phyloP scores from a whole-genome alignment of 2,888 invertebrate genomes.

The Callimorpha dominula region DNA sequence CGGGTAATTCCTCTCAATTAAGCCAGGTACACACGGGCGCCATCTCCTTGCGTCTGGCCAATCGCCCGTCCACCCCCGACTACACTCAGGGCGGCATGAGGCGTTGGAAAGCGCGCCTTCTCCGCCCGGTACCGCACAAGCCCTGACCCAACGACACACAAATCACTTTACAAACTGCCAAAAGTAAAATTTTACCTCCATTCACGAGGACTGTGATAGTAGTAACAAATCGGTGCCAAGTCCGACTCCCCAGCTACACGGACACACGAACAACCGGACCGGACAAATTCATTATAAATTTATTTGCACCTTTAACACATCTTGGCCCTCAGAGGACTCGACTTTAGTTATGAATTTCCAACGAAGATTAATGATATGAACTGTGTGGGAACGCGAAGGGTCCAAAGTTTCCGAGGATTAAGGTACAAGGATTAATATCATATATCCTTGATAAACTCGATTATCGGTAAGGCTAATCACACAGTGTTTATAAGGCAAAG shows the following conservation, averaged over 20 bases:
- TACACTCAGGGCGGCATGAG: no score
- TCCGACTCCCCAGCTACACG: conserved; percentile 18
- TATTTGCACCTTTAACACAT: conserved; percentile 42
- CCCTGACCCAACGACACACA: neutral
- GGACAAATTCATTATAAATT: conserved; percentile 48
- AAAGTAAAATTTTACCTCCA: neutral
- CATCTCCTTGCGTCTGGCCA: no score
- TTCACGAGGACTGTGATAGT: neutral
- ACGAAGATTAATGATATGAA: conserved; percentile 63
- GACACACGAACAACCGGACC: conserved; percentile 28
- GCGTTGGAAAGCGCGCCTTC: no score
- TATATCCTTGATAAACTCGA: conserved; percentile 30
- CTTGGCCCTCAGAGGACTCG: conserved; percentile 40
- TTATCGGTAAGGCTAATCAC: neutral
- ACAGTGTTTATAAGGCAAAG: neutral
- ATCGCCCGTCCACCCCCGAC: no score
- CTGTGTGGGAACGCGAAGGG: conserved; percentile 41
- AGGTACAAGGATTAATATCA: conserved; percentile 30
- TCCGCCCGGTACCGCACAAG: no score
- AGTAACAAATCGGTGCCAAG: neutral
- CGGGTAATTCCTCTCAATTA: no score
- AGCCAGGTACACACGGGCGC: no score
- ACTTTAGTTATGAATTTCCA: conserved; percentile 65
- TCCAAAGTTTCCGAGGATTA: conserved; percentile 32
- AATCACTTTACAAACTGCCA: neutral